Evolutionary conservation across 2,113 vertebrate genomes (phyloP), one percentile per base, ranked within the genome.

Genomic region (Calypte anna): DNA sequence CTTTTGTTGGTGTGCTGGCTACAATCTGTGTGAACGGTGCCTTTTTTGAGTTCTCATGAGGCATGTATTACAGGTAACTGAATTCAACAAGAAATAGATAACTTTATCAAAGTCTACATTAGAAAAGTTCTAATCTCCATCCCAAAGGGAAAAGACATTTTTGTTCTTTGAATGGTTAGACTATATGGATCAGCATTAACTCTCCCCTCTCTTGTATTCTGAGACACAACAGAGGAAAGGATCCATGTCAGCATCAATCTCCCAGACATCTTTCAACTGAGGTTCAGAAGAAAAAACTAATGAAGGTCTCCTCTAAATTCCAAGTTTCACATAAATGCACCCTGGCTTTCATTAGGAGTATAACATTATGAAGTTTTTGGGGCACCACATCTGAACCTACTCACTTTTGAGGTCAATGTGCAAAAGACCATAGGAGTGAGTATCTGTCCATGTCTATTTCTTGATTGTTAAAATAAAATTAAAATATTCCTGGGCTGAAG

Each of bases 11-110:
- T 55, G 20, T 51, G 36, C 24, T 68, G 50, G 40, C 51, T 64
- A 33, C 1, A 2, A 54, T 19, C 82, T 77, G 33, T 25, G 57
- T 0, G 2, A 88, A 53, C 0, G 2, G n/a, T 25, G 36, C 22
- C 43, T 81, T 87, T 62, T 51, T 3, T 51, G 88, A 54, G 23
- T 51, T 91, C 67, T 86, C 74, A 44, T 19, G 46, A 57, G 7
- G 31, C 10, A 59, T 2, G 2, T 12, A 36, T 50, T 62, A 72
- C 3, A 89, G 25, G 17, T 53, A 61, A 79, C 1, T 72, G 21
- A 88, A 73, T 72, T 62, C 22, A 75, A 55, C 3, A 28, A 58
- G 66, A 89, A 68, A 72, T 2, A 85, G 78, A 24, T 73, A 79
- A 79, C 23, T 23, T 4, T 40, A 64, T 33, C 36, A 58, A 76